Evolutionary conservation across 2,888 invertebrate genomes (phyloP).

Genomic region (Agapetus fuscipes): DNA sequence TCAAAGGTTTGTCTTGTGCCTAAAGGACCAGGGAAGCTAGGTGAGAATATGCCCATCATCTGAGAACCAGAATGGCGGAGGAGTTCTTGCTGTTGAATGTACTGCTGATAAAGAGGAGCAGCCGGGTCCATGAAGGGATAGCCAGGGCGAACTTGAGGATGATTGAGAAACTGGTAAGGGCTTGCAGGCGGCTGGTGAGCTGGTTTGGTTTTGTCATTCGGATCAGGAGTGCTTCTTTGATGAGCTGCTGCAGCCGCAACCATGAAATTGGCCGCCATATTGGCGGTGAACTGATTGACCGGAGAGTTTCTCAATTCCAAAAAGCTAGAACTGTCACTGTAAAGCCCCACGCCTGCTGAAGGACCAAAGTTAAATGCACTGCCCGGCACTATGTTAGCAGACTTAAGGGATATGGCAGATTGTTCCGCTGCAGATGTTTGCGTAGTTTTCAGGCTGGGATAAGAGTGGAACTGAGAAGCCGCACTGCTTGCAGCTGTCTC

Average conservation of each 20-base stretch:
- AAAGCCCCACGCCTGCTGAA: constrained; percentile 48
- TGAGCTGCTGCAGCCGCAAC: constrained; percentile 36
- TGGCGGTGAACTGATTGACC: constrained; percentile 55
- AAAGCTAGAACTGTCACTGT: constrained; percentile 56
- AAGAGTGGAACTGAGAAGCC: constrained; percentile 45
- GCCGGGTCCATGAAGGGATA: constrained; percentile 52
- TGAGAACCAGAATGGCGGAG: constrained; percentile 49
- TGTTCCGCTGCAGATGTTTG: constrained; percentile 28
- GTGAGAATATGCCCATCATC: constrained; percentile 55
- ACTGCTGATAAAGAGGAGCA: constrained; percentile 64
- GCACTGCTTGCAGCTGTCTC: constrained; percentile 27
- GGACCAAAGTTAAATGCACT: constrained; percentile 81
- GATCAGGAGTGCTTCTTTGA: constrained; percentile 32
- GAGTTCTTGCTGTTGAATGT: constrained; percentile 55
- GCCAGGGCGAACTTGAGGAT: constrained; percentile 48
- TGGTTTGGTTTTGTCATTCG: constrained; percentile 38
- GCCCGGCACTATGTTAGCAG: constrained; percentile 64
- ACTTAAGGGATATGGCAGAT: constrained; percentile 43
- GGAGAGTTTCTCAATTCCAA: constrained; percentile 55
- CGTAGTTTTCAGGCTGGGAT: constrained; percentile 42
- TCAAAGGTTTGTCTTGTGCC: constrained; percentile 67
- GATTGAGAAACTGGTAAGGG: constrained; percentile 52
- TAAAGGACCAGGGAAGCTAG: constrained; percentile 47
- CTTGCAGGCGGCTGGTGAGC: constrained; percentile 37
- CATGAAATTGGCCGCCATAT: constrained; percentile 45